Evolutionary conservation across 2,797 vertebrate species (phyloP).

Genomic region (Enteromius paludinosus): DNA sequence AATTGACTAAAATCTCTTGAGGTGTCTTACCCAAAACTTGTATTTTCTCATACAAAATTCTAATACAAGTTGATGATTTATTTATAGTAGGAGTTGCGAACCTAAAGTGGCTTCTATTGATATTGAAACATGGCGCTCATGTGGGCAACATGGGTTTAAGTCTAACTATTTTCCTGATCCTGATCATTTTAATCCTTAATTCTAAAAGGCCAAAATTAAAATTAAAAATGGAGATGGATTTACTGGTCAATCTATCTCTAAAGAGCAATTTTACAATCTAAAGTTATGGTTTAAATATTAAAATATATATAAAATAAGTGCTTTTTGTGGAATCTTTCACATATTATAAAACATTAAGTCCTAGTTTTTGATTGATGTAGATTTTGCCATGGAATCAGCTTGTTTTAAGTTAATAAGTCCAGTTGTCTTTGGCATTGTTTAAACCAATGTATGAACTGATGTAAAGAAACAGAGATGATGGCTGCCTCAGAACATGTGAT

Average conservation of each 20-base stretch:
- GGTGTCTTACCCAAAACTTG: background rate
- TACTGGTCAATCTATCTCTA: background rate
- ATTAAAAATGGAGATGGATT: background rate
- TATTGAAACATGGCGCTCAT: constrained; percentile 3
- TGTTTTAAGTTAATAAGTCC: background rate
- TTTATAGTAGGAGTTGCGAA: background rate
- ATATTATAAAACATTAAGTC: background rate
- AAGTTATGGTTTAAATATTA: background rate
- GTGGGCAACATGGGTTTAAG: background rate
- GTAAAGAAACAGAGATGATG: background rate
- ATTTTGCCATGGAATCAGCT: background rate
- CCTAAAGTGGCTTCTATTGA: background rate
- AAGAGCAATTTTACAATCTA: background rate
- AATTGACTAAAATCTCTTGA: background rate
- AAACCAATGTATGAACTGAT: background rate
- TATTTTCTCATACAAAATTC: background rate
- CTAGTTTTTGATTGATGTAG: background rate
- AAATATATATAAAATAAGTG: too few species aligned
- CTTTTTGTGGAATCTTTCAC: background rate
- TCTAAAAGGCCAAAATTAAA: background rate
- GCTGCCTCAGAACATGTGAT: background rate
- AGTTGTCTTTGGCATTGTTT: background rate
- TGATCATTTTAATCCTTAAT: background rate
- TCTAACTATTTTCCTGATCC: background rate
- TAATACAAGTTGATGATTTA: background rate